These are phyloP conservation scores for Malacosoma neustria DNA, from an alignment of 2,888 invertebrate species.

Conservation along the genomic window DNA sequence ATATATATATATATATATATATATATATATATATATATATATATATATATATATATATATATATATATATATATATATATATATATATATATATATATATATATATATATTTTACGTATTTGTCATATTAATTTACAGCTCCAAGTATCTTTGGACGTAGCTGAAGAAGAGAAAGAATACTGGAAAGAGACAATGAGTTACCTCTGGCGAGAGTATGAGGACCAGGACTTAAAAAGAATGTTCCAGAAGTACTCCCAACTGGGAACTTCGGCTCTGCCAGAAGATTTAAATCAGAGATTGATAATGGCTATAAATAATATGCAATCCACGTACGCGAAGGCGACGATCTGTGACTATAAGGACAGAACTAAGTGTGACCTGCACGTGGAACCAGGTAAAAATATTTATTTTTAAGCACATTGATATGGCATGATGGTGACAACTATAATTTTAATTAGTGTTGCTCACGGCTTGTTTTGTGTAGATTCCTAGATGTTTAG, in stretches of 20 bases:
- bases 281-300: slow-evolving; percentile 77
- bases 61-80: no score
- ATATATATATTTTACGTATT: no score
- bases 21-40: no score
- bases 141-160: slow-evolving; percentile 45
- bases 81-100: no score
- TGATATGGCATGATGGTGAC: no score
- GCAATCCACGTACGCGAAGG: slow-evolving; percentile 84
- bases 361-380: slow-evolving; percentile 79
- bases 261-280: slow-evolving; percentile 83
- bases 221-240: slow-evolving; percentile 81
- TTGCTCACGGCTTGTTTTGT: no score
- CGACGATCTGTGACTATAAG: slow-evolving; percentile 83
- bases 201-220: slow-evolving; percentile 82
- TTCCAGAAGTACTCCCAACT: slow-evolving; percentile 82
- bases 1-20: no score
- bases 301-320: slow-evolving; percentile 79
- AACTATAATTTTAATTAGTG: no score
- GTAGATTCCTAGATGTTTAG: no score
- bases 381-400: slow-evolving; percentile 80
- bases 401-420: no score
- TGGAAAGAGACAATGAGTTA: slow-evolving; percentile 81
- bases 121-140: no score
- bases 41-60: no score
- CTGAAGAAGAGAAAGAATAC: slow-evolving; percentile 75